Evolutionary conservation across 2,113 vertebrate genomes (phyloP).

Genomic region (Nothocercus julius): DNA sequence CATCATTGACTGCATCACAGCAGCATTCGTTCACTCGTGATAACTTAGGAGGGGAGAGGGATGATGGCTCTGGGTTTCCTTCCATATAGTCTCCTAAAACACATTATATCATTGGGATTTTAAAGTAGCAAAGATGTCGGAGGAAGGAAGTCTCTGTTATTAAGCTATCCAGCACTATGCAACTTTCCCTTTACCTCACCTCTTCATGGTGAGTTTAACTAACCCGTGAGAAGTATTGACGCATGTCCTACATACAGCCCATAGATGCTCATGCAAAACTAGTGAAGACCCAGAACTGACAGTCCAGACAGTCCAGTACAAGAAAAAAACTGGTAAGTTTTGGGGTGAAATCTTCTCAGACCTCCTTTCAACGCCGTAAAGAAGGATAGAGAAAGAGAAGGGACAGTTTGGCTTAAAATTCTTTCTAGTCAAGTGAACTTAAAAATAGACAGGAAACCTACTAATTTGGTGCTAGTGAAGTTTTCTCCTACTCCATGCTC

Average conservation of each 20-base stretch:
- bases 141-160: not conserved
- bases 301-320: not conserved
- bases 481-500: not conserved
- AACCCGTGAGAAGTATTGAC: accelerated
- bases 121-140: not conserved
- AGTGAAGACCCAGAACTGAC: not conserved
- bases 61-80: not conserved
- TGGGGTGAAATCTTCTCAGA: not conserved
- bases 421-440: not conserved
- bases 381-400: not conserved
- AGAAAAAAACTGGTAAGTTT: not conserved
- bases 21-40: not conserved
- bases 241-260: not conserved
- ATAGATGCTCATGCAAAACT: not conserved
- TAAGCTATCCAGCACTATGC: not conserved
- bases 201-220: not conserved
- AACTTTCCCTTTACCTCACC: not conserved
- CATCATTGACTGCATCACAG: not conserved
- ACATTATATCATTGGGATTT: not conserved
- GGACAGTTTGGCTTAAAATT: not conserved
- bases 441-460: not conserved
- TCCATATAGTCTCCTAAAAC: not conserved
- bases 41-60: not conserved
- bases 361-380: not conserved
- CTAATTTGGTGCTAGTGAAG: not conserved